Evolutionary conservation across 2,113 vertebrate genomes (phyloP), one percentile per base, ranked within the genome.

Genomic region (Cinclus mexicanus): DNA sequence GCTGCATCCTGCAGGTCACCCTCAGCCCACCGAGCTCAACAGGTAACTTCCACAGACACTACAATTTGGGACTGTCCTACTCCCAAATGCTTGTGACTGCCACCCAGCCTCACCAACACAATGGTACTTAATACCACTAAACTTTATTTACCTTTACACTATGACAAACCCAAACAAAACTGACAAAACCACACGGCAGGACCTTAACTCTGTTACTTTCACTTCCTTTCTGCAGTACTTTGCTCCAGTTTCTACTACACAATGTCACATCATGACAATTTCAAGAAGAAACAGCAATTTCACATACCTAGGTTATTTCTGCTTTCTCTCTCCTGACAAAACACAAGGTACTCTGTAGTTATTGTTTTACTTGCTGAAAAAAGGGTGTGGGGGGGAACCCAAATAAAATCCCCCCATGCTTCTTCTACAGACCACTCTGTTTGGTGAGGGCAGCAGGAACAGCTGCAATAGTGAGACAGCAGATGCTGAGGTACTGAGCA

Each of bases 141-240:
- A 57, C 0, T 3, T 67, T 17, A n/a, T 17, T 75, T 61, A 60
- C 9, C 47, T 35, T 69, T 35, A 68, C 33, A 25, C 31, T 37
- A 2, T 0, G 1, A 5, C 13, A 42, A 71, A 31, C 28, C 24
- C 37, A 47, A 60, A 64, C 14, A 14, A 57, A 87, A 78, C 7
- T 3, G 5, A 37, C 12, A 6, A 39, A 83, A 56, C 9, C 14
- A 4, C 33, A 47, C 1, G 2, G 2, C 1, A 1, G 11, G 11
- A 57, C 31, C 44, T 25, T 23, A 37, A 20, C 20, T 68, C 23
- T 21, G 42, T 11, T 53, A 37, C 42, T 71, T 85, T 26, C 47
- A 20, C 20, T 83, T 70, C 61, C 37, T 42, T 69, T 70, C 64
- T 33, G 14, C 35, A 60, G 14, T 22, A 21, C 18, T 39, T 19